Percentiles rank a stretch among this genome's conserved stretches.
phyloP scores from a whole-genome alignment of 2,113 vertebrate species.

The Morphnarchus princeps region DNA sequence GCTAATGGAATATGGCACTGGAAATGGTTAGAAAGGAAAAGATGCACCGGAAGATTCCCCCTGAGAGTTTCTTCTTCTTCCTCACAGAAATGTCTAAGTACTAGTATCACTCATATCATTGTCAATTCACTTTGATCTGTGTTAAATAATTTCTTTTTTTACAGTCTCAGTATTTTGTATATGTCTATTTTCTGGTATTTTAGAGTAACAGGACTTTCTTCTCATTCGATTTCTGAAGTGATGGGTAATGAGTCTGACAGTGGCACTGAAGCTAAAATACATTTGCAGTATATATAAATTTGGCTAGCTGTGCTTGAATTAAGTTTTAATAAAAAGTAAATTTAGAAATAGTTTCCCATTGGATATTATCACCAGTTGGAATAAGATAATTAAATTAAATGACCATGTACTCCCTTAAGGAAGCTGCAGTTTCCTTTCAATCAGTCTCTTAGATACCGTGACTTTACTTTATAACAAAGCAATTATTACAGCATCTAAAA shows the following conservation, averaged over 20 bases:
- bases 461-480: constrained; percentile 27
- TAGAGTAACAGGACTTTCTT: background rate
- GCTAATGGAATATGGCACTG: background rate
- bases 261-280: background rate
- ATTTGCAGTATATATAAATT: background rate
- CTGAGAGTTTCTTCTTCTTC: background rate
- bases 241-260: background rate
- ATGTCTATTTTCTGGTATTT: background rate
- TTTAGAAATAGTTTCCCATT: constrained; percentile 46
- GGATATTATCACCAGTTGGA: background rate
- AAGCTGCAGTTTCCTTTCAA: constrained; percentile 34
- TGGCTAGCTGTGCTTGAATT: background rate
- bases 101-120: background rate
- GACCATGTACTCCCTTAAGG: constrained; percentile 13
- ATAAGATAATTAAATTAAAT: constrained; percentile 43
- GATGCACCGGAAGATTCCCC: background rate
- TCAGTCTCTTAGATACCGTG: background rate
- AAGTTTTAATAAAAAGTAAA: constrained; percentile 44
- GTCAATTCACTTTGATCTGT: background rate
- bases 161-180: background rate
- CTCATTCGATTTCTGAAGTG: background rate
- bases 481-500: constrained; percentile 18
- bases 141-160: background rate
- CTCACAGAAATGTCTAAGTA: background rate
- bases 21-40: background rate